These are phyloP conservation scores for Lasioglossum malachurum DNA, from an alignment of 2,888 invertebrate genomes.

Conservation along the genomic window DNA sequence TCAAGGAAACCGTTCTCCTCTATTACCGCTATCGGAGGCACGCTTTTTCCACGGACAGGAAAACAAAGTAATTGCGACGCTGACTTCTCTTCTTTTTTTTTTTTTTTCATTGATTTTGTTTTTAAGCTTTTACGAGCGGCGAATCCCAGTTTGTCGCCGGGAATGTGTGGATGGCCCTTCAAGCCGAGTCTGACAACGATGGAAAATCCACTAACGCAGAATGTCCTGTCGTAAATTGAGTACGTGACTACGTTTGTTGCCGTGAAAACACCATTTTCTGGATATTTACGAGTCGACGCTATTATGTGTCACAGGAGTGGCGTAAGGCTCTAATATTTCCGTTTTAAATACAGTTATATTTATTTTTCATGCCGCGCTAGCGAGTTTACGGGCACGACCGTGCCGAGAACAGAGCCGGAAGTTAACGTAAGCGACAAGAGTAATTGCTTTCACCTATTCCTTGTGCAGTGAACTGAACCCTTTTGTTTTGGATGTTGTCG, in stretches of 20 bases:
- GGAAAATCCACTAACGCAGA: slow-evolving; percentile 56
- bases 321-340: slow-evolving; percentile 45
- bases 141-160: slow-evolving; percentile 38
- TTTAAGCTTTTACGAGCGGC: slow-evolving; percentile 11
- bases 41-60: background rate
- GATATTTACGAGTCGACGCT: slow-evolving; percentile 56
- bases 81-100: background rate
- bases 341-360: background rate
- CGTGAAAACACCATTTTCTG: slow-evolving; percentile 33
- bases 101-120: slow-evolving; percentile 7
- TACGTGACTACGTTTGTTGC: slow-evolving; percentile 54
- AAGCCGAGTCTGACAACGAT: slow-evolving; percentile 39
- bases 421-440: background rate
- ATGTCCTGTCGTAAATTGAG: slow-evolving; percentile 56
- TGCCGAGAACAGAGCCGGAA: background rate
- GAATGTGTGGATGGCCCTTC: slow-evolving; percentile 32
- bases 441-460: background rate
- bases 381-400: background rate
- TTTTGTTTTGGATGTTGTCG: background rate
- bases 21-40: background rate
- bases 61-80: slow-evolving; percentile 28
- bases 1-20: slow-evolving; percentile 5
- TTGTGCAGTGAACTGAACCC: background rate
- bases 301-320: slow-evolving; percentile 38
- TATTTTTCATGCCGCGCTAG: background rate